phyloP scores from a whole-genome alignment of 1,140 invertebrate genomes.

The Bombus pascuorum region DNA sequence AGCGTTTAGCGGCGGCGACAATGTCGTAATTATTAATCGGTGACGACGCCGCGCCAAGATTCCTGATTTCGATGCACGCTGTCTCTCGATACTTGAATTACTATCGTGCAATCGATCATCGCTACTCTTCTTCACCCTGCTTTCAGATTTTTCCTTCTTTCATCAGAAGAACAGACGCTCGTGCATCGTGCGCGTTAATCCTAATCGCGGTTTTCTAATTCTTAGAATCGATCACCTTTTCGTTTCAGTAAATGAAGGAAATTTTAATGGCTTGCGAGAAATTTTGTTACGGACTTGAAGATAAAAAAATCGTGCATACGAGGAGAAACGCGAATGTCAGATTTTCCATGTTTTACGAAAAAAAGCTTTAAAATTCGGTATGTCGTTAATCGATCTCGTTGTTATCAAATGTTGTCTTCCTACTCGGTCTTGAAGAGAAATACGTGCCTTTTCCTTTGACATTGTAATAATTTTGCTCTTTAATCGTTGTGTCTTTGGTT shows the following conservation, averaged over 20 bases:
- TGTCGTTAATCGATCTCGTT: too few species aligned
- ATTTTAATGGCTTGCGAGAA: neutral
- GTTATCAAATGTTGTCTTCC: too few species aligned
- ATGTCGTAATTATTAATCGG: slow-evolving; percentile 82
- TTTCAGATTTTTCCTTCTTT: neutral
- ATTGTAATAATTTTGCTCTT: too few species aligned
- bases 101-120: neutral
- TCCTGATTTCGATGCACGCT: slow-evolving; percentile 52
- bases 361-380: neutral
- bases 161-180: neutral
- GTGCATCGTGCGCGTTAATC: neutral
- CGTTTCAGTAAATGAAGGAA: neutral
- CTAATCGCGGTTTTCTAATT: neutral
- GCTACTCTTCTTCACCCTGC: neutral
- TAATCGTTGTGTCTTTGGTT: too few species aligned
- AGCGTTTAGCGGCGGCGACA: slow-evolving; percentile 79
- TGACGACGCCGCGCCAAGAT: slow-evolving; percentile 76
- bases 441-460: too few species aligned
- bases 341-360: neutral
- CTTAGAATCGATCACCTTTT: neutral
- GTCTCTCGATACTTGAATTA: neutral
- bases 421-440: neutral
- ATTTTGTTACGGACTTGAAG: neutral
- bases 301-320: too few species aligned
- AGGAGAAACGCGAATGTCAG: too few species aligned